Conservation (phyloP, 1,140 invertebrate species). For the Halictus rubicundus region DNA sequence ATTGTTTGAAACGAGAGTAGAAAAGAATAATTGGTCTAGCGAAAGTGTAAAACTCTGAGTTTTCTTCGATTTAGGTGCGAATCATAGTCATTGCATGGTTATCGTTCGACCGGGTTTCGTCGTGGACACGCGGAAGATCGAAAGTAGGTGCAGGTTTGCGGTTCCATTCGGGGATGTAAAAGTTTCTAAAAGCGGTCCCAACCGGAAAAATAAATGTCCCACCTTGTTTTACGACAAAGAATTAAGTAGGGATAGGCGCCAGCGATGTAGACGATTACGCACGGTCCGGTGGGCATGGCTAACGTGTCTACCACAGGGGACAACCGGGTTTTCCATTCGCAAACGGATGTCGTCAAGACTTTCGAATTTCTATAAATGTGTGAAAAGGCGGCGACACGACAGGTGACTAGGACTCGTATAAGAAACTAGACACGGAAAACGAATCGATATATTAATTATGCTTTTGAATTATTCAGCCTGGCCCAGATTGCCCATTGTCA, state of each 20-base stretch:
- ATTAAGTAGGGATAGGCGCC: slow-evolving; percentile 55
- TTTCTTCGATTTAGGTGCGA: not conserved
- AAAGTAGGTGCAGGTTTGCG: not conserved
- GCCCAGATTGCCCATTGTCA: not conserved
- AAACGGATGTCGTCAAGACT: slow-evolving; percentile 55
- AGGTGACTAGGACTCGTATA: slow-evolving; percentile 2
- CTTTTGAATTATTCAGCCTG: not conserved
- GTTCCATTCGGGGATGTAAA: not conserved
- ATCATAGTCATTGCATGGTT: not conserved
- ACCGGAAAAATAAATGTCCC: slow-evolving; percentile 40
- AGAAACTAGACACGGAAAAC: slow-evolving; percentile 5
- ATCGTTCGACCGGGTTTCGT: not conserved
- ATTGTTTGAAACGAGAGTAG: too few relatives aligned
- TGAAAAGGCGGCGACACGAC: slow-evolving; percentile 3
- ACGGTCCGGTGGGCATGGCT: slow-evolving; percentile 48
- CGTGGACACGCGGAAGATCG: not conserved
- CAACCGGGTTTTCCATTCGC: slow-evolving; percentile 51
- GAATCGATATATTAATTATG: not conserved
- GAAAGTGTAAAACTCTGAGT: too few relatives aligned
- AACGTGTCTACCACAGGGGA: slow-evolving; percentile 26
- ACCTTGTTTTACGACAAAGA: slow-evolving; percentile 36
- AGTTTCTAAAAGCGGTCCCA: not conserved
- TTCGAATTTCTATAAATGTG: slow-evolving; percentile 58
- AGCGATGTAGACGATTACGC: slow-evolving; percentile 60
- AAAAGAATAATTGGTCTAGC: too few relatives aligned